A percentile compares a stretch with the other conserved stretches of the same genome.
Evolutionary conservation across 2,113 vertebrate species (phyloP).

Genomic region (Trichomycterus rosablanca): DNA sequence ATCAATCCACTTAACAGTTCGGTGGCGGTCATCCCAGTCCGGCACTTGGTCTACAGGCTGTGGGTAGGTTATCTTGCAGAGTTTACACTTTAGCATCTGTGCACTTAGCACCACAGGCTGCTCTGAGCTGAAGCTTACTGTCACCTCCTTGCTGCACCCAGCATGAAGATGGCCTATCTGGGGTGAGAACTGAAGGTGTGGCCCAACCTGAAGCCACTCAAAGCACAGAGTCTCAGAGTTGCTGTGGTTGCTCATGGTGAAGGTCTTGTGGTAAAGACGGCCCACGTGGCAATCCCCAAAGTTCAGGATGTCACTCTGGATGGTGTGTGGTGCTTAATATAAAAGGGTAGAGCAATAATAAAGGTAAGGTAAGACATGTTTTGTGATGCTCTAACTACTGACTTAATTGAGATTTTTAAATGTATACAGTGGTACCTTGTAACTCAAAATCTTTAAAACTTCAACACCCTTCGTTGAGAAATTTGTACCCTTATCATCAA

Average conservation of each 20-base stretch:
- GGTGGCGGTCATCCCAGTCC: conserved; percentile 80
- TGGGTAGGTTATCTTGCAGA: conserved; percentile 70
- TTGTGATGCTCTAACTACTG: too few relatives aligned
- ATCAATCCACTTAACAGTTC: conserved; percentile 67
- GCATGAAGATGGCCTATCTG: conserved; percentile 85
- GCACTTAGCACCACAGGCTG: conserved; percentile 57
- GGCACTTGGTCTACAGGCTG: conserved; percentile 68
- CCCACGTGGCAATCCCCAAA: conserved; percentile 80
- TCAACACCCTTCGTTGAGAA: too few relatives aligned
- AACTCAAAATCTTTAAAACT: too few relatives aligned
- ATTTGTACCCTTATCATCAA: too few relatives aligned
- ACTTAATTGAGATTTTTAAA: too few relatives aligned
- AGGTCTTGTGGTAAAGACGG: conserved; percentile 60
- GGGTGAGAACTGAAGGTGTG: conserved; percentile 72
- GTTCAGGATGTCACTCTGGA: conserved; percentile 70
- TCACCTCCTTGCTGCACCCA: conserved; percentile 76
- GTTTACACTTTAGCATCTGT: conserved; percentile 65
- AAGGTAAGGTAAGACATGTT: too few relatives aligned
- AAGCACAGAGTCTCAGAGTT: conserved; percentile 66
- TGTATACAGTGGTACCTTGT: too few relatives aligned
- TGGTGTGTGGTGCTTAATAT: too few relatives aligned
- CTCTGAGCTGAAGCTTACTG: conserved; percentile 70
- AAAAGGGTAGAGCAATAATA: too few relatives aligned
- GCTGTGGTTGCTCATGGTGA: conserved; percentile 80
- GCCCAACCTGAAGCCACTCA: conserved; percentile 67